A percentile compares a stretch with the other conserved stretches of the same genome.
phyloP scores from a whole-genome alignment of 2,113 vertebrate species.

The Ramphastos sulfuratus region DNA sequence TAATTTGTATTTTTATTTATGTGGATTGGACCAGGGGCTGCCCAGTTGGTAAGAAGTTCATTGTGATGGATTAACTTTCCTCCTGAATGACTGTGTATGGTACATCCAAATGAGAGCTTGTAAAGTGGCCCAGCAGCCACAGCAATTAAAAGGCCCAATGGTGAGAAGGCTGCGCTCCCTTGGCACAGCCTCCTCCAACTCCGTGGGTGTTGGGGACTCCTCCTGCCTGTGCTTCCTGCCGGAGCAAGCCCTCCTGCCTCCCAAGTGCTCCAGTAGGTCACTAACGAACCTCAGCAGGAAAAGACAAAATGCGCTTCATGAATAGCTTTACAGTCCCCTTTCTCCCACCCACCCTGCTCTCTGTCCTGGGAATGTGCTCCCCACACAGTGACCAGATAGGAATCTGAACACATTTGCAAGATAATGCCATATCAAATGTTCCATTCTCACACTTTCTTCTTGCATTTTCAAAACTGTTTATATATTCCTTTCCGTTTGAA shows the following conservation, averaged over 20 bases:
- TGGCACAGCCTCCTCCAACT: not conserved
- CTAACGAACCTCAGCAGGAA: not conserved
- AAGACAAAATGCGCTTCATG: not conserved
- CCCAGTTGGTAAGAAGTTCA: not conserved
- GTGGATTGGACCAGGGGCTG: not conserved
- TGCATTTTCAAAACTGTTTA: not conserved
- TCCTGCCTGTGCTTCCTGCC: not conserved
- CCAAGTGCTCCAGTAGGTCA: fast-evolving
- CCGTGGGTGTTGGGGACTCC: not conserved
- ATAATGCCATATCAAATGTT: conserved; percentile 25
- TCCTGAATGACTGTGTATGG: fast-evolving
- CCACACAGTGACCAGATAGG: conserved; percentile 58
- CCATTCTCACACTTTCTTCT: not conserved
- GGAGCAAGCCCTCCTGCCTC: not conserved
- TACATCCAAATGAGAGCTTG: not conserved
- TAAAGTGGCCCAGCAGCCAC: fast-evolving
- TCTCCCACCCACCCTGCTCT: not conserved
- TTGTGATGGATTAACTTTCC: not conserved
- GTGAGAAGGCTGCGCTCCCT: fast-evolving
- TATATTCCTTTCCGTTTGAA: not conserved
- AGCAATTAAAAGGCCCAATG: not conserved
- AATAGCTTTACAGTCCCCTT: conserved; percentile 18
- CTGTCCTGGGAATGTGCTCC: conserved; percentile 55
- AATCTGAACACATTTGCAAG: conserved; percentile 46
- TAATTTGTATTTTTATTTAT: not conserved